A percentile compares a stretch with the other conserved stretches of the same genome.
phyloP scores from a whole-genome alignment of 2,888 invertebrate genomes.

The Sminthurides aquaticus region DNA sequence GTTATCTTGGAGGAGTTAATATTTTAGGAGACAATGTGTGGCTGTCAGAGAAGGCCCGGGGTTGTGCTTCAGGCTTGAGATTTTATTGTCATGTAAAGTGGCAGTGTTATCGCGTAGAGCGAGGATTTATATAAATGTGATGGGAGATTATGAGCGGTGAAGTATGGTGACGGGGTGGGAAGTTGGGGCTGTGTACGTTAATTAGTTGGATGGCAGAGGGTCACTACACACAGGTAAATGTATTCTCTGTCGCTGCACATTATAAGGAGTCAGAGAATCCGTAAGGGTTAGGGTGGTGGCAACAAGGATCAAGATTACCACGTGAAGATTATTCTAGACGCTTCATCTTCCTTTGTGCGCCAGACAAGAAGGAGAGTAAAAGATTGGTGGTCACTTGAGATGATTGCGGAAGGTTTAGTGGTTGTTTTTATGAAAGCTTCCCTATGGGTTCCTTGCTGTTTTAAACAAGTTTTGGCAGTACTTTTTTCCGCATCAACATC shows the following conservation, averaged over 20 bases:
- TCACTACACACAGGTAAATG: too few relatives aligned
- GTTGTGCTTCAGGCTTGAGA: neutral
- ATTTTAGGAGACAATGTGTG: neutral
- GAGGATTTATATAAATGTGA: neutral
- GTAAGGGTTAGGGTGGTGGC: too few relatives aligned
- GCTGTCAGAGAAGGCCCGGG: neutral
- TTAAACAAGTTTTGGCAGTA: neutral
- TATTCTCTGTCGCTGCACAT: too few relatives aligned
- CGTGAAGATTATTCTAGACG: too few relatives aligned
- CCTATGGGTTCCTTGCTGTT: neutral
- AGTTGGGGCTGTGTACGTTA: neutral
- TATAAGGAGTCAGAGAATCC: too few relatives aligned
- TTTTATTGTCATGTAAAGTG: neutral
- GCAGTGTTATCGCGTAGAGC: neutral
- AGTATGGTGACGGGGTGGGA: neutral
- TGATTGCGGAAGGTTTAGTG: neutral
- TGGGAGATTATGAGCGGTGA: neutral
- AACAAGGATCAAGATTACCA: too few relatives aligned
- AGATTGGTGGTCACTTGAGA: neutral
- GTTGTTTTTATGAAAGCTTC: neutral
- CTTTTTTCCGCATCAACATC: neutral
- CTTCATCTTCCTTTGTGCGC: too few relatives aligned
- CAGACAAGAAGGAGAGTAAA: too few relatives aligned
- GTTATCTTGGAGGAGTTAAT: neutral
- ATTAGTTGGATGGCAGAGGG: too few relatives aligned